Evolutionary conservation across 2,113 vertebrate genomes (phyloP).

Genomic region (Takifugu flavidus): DNA sequence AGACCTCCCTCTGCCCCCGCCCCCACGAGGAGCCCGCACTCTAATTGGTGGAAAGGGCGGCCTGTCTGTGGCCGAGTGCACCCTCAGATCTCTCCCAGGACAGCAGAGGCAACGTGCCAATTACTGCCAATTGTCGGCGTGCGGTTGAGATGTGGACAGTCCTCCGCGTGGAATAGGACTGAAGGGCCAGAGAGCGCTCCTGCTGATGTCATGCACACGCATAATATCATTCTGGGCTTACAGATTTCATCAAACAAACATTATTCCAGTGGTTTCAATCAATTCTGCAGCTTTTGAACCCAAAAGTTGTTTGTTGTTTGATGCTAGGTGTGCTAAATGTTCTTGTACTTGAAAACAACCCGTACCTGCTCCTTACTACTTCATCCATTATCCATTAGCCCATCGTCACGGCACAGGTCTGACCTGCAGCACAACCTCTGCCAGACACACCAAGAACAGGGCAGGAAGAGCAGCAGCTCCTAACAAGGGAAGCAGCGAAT

Average conservation of each 20-base stretch:
- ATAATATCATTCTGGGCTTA: conserved; percentile 5
- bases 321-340: conserved; percentile 19
- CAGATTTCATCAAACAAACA: not conserved
- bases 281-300: not conserved
- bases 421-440: conserved; percentile 56
- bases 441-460: conserved; percentile 22
- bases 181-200: conserved; percentile 50
- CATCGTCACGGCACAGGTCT: conserved; percentile 66
- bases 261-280: not conserved
- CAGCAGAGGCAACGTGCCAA: conserved; percentile 74
- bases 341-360: conserved; percentile 33
- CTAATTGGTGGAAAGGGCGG: conserved; percentile 81
- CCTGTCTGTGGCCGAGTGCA: conserved; percentile 61
- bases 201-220: conserved; percentile 52
- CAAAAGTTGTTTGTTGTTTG: not conserved
- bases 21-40: conserved; percentile 62
- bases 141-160: conserved; percentile 80
- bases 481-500: conserved; percentile 11
- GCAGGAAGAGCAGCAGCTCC: not conserved
- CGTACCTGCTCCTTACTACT: conserved; percentile 58
- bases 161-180: conserved; percentile 71
- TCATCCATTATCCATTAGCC: conserved; percentile 75
- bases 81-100: conserved; percentile 78
- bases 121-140: conserved; percentile 80
- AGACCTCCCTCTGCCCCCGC: conserved; percentile 64